Percentiles rank a stretch among this genome's conserved stretches.
phyloP scores from a whole-genome alignment of 2,888 invertebrate genomes.

The Petrolisthes cinctipes region DNA sequence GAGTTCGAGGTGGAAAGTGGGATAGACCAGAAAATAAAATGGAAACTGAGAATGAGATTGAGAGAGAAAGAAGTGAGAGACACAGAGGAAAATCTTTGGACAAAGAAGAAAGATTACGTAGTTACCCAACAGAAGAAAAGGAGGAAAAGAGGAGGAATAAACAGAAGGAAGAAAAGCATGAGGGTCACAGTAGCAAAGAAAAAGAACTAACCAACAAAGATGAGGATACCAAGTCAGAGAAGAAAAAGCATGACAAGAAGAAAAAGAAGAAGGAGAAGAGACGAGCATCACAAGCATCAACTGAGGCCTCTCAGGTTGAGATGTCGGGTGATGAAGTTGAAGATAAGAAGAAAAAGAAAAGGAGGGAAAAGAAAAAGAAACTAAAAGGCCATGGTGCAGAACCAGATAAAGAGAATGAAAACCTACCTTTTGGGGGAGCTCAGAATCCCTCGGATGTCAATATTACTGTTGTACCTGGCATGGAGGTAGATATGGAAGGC shows the following conservation, averaged over 20 bases:
- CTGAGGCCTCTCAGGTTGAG: slow-evolving; percentile 43
- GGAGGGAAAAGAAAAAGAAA: slow-evolving; percentile 47
- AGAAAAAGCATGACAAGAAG: slow-evolving; percentile 52
- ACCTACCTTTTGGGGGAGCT: not conserved
- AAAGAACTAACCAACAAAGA: slow-evolving; percentile 23
- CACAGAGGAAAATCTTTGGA: slow-evolving; percentile 32
- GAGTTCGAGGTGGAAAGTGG: slow-evolving; percentile 24
- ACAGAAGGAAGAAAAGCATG: slow-evolving; percentile 40
- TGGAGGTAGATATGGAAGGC: not conserved
- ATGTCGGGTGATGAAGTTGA: slow-evolving; percentile 46
- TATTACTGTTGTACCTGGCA: not conserved
- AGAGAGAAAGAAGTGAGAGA: slow-evolving; percentile 21
- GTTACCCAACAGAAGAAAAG: slow-evolving; percentile 34
- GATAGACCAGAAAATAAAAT: slow-evolving; percentile 31
- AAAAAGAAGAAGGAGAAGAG: slow-evolving; percentile 54
- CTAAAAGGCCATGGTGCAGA: slow-evolving; percentile 24
- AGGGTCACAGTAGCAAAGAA: slow-evolving; percentile 30
- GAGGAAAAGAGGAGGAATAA: slow-evolving; percentile 45
- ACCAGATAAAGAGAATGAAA: slow-evolving; percentile 20
- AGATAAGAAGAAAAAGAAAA: slow-evolving; percentile 52
- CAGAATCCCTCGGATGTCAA: slow-evolving; percentile 7
- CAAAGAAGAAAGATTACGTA: slow-evolving; percentile 19
- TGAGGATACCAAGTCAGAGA: slow-evolving; percentile 36
- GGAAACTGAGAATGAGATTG: slow-evolving; percentile 28
- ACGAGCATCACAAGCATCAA: slow-evolving; percentile 50